Percentiles rank a stretch among this genome's conserved stretches.
phyloP scores from a whole-genome alignment of 2,113 vertebrate species.

The Leptobrachium leishanense region DNA sequence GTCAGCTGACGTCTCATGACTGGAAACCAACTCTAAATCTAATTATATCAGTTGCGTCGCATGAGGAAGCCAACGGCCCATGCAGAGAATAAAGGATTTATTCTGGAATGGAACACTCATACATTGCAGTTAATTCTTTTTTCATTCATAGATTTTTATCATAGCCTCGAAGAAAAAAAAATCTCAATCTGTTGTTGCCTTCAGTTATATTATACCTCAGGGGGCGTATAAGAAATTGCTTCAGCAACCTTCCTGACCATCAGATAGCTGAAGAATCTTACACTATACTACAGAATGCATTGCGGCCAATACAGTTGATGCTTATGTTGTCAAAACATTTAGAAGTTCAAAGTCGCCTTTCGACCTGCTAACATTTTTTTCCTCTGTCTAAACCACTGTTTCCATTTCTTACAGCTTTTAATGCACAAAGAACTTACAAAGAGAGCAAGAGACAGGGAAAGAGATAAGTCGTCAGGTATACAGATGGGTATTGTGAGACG shows the following conservation, averaged over 20 bases:
- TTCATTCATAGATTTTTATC: not conserved
- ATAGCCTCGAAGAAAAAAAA: not conserved
- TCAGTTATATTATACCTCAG: not conserved
- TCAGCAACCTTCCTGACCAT: not conserved
- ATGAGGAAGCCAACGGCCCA: conserved; percentile 38
- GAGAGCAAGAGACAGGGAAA: no score
- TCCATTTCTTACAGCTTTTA: no score
- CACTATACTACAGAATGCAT: not conserved
- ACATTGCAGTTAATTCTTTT: not conserved
- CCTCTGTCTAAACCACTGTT: no score
- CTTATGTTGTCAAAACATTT: no score
- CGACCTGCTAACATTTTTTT: no score
- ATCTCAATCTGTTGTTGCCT: not conserved
- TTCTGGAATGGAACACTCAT: not conserved
- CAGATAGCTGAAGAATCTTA: not conserved
- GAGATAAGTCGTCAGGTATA: no score
- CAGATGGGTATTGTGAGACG: no score
- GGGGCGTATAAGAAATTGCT: not conserved
- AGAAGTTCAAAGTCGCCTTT: no score
- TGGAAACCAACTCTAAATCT: conserved; percentile 42
- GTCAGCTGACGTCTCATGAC: conserved; percentile 53
- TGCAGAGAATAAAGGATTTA: not conserved
- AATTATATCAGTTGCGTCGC: conserved; percentile 53
- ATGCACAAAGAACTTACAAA: no score
- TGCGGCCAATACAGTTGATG: no score